These are phyloP conservation scores for Heliconius hermathena DNA, from an alignment of 1,140 invertebrate species.

Conservation along the genomic window DNA sequence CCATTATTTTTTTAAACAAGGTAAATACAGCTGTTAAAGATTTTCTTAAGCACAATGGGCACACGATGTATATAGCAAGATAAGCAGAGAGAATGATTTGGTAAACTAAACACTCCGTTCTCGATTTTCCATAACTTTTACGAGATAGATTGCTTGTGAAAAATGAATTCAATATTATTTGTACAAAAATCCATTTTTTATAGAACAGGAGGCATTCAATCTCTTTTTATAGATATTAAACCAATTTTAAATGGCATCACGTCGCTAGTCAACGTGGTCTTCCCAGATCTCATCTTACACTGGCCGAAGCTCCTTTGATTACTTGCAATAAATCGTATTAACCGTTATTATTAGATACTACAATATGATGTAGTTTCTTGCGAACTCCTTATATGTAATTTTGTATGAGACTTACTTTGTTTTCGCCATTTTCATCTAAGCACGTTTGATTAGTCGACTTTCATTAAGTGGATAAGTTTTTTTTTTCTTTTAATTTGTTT, in stretches of 20 bases:
- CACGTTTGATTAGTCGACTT: neutral
- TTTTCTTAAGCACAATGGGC: no score
- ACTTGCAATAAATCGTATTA: conserved; percentile 27
- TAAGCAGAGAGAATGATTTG: no score
- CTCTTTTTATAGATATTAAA: neutral
- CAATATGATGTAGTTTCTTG: conserved; percentile 24
- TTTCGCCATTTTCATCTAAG: neutral
- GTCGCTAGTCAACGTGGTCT: neutral
- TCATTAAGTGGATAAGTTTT: neutral
- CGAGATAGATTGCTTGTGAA: no score
- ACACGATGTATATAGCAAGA: no score
- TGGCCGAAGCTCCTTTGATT: conserved; percentile 4
- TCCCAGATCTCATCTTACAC: neutral
- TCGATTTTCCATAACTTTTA: no score
- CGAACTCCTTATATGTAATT: conserved; percentile 3
- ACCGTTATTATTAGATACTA: conserved; percentile 28
- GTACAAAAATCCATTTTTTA: no score
- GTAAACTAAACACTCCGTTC: no score
- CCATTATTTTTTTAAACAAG: no score
- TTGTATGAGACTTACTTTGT: neutral
- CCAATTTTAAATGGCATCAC: neutral
- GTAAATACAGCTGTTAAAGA: no score
- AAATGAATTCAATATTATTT: no score
- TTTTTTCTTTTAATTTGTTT: neutral
- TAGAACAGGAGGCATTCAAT: neutral